phyloP scores from a whole-genome alignment of 23 tunicate genomes.

The Ciona savignyi region DNA sequence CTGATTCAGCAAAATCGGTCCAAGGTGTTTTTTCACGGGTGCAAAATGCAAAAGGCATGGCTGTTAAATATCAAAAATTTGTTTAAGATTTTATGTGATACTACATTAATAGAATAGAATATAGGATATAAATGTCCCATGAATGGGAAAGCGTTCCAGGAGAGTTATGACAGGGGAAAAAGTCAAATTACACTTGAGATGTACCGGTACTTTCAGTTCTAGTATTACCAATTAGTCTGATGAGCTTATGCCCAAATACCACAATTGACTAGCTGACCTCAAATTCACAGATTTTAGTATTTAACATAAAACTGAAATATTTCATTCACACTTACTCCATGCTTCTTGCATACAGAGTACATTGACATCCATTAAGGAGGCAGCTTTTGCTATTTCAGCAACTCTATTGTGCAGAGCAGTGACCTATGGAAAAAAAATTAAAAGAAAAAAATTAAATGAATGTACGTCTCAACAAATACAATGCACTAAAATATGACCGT shows the following conservation, averaged over 20 bases:
- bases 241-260: too few species aligned
- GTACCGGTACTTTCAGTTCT: too few species aligned
- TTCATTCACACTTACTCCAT: constrained; percentile 95
- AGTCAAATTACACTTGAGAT: too few species aligned
- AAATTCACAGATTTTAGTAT: too few species aligned
- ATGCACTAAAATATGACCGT: too few species aligned
- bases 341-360: constrained; percentile 95
- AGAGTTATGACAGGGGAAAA: too few species aligned
- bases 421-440: constrained; percentile 15
- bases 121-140: too few species aligned
- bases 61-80: constrained; percentile 14
- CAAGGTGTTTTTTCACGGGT: constrained; percentile 94
- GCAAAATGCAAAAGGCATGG: constrained; percentile 99
- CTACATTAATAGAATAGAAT: too few species aligned
- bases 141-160: too few species aligned
- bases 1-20: constrained; percentile 97
- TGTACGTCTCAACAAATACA: background rate
- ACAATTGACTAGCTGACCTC: too few species aligned
- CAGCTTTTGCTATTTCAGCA: constrained; percentile 45
- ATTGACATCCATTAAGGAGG: constrained; percentile 73
- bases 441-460: background rate
- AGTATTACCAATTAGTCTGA: too few species aligned
- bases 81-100: background rate
- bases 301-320: too few species aligned
- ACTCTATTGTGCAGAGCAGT: constrained; percentile 59